Conservation (phyloP, 1,140 invertebrate species). For the Zaprionus lachaisei region DNA sequence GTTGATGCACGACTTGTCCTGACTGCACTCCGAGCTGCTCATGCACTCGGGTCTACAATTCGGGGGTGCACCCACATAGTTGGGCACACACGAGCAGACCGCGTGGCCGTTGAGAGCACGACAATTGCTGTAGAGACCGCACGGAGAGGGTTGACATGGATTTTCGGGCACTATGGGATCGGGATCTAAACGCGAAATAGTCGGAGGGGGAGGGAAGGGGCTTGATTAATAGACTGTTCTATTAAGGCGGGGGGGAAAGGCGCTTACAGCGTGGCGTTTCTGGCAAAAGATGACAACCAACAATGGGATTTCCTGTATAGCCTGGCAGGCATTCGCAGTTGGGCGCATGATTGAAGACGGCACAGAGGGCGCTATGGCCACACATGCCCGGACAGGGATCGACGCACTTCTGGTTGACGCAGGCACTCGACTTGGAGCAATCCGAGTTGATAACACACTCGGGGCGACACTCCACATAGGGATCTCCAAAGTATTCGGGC, state of each 20-base stretch:
- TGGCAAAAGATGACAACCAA: constrained; percentile 86
- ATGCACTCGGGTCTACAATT: constrained; percentile 91
- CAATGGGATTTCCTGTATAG: constrained; percentile 91
- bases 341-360: constrained; percentile 92
- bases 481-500: constrained; percentile 89
- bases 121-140: constrained; percentile 90
- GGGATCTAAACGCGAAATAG: constrained; percentile 56
- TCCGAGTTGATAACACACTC: constrained; percentile 92
- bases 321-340: constrained; percentile 91
- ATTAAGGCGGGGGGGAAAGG: background rate
- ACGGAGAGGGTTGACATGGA: constrained; percentile 89
- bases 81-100: constrained; percentile 89
- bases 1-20: constrained; percentile 89
- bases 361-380: constrained; percentile 92
- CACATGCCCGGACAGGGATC: constrained; percentile 92
- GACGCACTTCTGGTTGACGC: constrained; percentile 92
- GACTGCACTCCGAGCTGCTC: constrained; percentile 90
- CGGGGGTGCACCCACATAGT: constrained; percentile 89
- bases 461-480: constrained; percentile 90
- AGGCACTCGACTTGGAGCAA: constrained; percentile 90
- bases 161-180: constrained; percentile 85
- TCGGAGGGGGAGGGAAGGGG: constrained; percentile 44
- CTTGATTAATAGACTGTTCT: constrained; percentile 54
- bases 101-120: constrained; percentile 87
- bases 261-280: constrained; percentile 67